Conservation (phyloP, 2,888 invertebrate species). For the Caenorhabditis sp. region DNA sequence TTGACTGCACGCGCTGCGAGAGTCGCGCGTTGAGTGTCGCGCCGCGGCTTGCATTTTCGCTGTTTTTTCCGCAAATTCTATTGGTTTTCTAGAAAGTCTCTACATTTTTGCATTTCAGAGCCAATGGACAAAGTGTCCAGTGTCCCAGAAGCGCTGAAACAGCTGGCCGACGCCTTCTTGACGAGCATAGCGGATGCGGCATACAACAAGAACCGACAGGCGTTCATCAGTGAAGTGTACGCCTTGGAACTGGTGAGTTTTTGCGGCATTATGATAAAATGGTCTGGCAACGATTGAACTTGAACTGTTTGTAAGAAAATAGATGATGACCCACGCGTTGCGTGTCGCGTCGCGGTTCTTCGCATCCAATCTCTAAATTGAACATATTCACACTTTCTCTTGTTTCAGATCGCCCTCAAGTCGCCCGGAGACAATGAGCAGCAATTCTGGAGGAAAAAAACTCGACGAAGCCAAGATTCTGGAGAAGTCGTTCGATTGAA, state of each 20-base stretch:
- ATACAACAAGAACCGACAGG: slow-evolving; percentile 1
- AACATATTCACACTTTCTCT: neutral
- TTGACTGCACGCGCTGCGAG: no score
- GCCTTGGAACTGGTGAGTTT: neutral
- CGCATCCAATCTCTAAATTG: no score
- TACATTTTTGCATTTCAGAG: no score
- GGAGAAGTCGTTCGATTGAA: neutral
- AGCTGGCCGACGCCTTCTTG: neutral
- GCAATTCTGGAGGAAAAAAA: neutral
- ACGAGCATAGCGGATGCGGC: neutral
- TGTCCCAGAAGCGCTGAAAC: neutral
- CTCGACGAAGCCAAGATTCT: neutral
- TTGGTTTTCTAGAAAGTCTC: no score
- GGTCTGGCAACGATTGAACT: no score
- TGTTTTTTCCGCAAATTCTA: no score
- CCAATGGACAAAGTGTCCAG: neutral
- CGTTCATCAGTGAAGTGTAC: neutral
- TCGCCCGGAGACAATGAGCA: neutral
- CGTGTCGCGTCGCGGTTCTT: no score
- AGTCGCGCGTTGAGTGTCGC: no score
- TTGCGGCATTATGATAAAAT: no score
- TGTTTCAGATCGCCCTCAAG: neutral
- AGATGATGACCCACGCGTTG: no score
- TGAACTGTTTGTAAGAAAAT: no score
- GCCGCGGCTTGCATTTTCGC: no score